Conservation (phyloP, 2,888 invertebrate species). For the Agrochola circellaris region DNA sequence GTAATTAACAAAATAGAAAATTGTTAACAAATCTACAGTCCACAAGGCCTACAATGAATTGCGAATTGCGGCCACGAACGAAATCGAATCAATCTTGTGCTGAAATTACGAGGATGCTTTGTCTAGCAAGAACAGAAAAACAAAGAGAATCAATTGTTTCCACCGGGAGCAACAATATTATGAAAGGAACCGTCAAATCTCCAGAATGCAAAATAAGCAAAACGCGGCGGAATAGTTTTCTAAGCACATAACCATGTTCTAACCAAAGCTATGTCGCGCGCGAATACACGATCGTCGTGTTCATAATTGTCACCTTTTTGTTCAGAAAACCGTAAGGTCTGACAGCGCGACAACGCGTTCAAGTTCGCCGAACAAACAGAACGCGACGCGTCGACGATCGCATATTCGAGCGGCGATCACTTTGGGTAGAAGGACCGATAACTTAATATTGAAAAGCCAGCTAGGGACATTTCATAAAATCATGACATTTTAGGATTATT, state of each 20-base stretch:
- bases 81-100: neutral
- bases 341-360: neutral
- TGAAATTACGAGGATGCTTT: too few species aligned
- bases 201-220: neutral
- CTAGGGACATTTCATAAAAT: too few species aligned
- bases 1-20: too few species aligned
- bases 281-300: neutral
- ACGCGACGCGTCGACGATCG: neutral
- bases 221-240: neutral
- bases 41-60: too few species aligned
- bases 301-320: neutral
- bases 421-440: neutral
- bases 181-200: neutral
- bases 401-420: neutral
- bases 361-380: neutral
- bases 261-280: neutral
- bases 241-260: neutral
- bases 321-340: neutral
- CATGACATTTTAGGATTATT: too few species aligned
- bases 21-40: too few species aligned
- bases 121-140: too few species aligned
- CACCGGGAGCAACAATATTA: neutral
- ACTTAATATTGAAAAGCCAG: neutral
- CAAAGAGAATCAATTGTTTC: neutral
- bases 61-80: neutral